Evolutionary conservation across 2,113 vertebrate species (phyloP), one percentile per base, ranked within the genome.

Genomic region (Kobus ellipsiprymnus): DNA sequence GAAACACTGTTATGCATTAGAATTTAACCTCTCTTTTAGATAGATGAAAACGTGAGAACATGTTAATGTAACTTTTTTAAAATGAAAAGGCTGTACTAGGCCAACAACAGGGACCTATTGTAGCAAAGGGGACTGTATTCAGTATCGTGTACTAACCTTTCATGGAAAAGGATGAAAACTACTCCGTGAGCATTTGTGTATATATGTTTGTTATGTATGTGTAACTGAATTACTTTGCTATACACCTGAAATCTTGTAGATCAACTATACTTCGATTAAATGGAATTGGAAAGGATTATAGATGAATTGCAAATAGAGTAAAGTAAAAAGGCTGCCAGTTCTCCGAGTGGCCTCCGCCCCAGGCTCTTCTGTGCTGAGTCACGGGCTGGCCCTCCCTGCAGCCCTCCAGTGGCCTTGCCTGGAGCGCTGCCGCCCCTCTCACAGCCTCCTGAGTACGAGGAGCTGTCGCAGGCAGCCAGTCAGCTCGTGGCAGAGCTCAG

Each of bases 381-480:
- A 7, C 6, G 2, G 64, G 54, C 48, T 9, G 67, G 30, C 2
- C 27, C 13, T 17, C 50, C 3, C 33, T 2, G 14, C 46, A 9
- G 21, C 78, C 80, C 62, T n/a, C n/a, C 9, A 1, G 8, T 4
- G 2, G 57, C 78, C 77, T 64, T 14, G 11, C n/a, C 6, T 5
- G 21, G 13, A 64, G 59, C 4, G 1, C 17, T 55, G 50, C 84
- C 12, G 0, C 12, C 6, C 4, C 2, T 2, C 62, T 27, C 7
- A 2, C 8, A 30, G 2, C 71, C 17, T 25, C 9, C 13, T 29
- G 2, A 19, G 19, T 0, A 3, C 4, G 2, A 3, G 90, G 59
- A 14, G 12, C 27, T 9, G 29, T 8, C 4, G 1, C 19, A 2
- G 52, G 14, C 19, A 14, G 25, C 7, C 50, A 23, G 50, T n/a